Evolutionary conservation across 92 coral and sea anemone genomes (phyloP).

Genomic region (Plumapathes pennacea): DNA sequence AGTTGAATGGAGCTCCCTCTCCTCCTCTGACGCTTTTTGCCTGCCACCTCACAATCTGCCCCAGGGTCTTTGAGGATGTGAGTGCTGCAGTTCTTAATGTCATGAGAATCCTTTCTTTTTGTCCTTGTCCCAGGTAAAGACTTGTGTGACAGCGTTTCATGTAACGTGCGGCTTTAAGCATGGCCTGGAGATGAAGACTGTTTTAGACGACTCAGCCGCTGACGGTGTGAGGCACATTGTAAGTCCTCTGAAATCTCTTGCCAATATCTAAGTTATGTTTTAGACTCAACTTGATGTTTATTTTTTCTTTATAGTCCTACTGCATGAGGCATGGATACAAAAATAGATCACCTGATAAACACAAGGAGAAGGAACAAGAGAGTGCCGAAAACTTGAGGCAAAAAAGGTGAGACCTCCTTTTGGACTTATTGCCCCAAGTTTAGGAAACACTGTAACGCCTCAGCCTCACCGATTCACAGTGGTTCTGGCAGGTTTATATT

Average conservation of each 20-base stretch:
- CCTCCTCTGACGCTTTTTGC: too few relatives aligned
- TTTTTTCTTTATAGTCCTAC: conserved; percentile 58
- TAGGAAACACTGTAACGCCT: too few relatives aligned
- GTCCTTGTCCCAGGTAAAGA: conserved; percentile 67
- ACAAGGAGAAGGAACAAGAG: conserved; percentile 51
- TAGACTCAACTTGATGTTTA: background rate
- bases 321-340: conserved; percentile 87
- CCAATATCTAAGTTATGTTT: too few relatives aligned
- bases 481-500: too few relatives aligned
- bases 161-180: conserved; percentile 94
- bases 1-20: too few relatives aligned
- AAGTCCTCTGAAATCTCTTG: conserved; percentile 9
- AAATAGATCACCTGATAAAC: conserved; percentile 63
- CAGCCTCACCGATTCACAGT: too few relatives aligned
- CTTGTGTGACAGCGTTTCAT: conserved; percentile 97
- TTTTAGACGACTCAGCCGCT: conserved; percentile 83
- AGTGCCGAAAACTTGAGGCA: conserved; percentile 89
- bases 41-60: background rate
- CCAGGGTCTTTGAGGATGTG: too few relatives aligned
- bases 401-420: conserved; percentile 61
- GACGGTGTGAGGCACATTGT: conserved; percentile 98
- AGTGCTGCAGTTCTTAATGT: background rate
- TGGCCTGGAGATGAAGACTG: conserved; percentile 88
- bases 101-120: background rate
- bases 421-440: too few relatives aligned